Conservation (phyloP, 2,797 vertebrate species). For the Pangasius sanitwongsei region DNA sequence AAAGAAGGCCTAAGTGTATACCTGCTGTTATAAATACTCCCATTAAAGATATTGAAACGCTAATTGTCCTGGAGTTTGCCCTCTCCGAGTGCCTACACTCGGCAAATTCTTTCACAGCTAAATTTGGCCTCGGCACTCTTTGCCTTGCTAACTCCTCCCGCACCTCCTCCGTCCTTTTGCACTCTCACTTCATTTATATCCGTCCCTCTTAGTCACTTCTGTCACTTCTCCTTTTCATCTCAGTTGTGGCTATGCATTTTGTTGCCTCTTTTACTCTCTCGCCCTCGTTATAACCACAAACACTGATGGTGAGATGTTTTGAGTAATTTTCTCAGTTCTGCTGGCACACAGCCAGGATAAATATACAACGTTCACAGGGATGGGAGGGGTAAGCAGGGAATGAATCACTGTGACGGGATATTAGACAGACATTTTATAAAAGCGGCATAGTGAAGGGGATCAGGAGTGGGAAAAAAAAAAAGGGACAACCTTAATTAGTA, state of each 20-base stretch:
- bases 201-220: constrained; percentile 50
- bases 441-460: neutral
- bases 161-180: constrained; percentile 44
- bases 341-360: constrained; percentile 65
- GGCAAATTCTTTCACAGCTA: constrained; percentile 14
- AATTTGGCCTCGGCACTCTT: constrained; percentile 20
- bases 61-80: constrained; percentile 39
- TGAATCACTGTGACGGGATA: constrained; percentile 22
- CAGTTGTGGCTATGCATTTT: constrained; percentile 22
- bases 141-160: constrained; percentile 55
- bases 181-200: constrained; percentile 46
- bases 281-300: constrained; percentile 45
- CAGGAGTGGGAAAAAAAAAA: neutral
- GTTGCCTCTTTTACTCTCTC: constrained; percentile 58
- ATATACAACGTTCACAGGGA: constrained; percentile 51
- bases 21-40: constrained; percentile 39
- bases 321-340: constrained; percentile 69
- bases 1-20: constrained; percentile 18
- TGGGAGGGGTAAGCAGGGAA: constrained; percentile 41
- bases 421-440: constrained; percentile 1
- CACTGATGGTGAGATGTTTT: constrained; percentile 56
- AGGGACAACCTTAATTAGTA: neutral
- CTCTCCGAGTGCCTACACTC: constrained; percentile 28
- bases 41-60: constrained; percentile 51
- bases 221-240: constrained; percentile 40